phyloP scores from a whole-genome alignment of 2,113 vertebrate genomes.

The Hyperopisus bebe region DNA sequence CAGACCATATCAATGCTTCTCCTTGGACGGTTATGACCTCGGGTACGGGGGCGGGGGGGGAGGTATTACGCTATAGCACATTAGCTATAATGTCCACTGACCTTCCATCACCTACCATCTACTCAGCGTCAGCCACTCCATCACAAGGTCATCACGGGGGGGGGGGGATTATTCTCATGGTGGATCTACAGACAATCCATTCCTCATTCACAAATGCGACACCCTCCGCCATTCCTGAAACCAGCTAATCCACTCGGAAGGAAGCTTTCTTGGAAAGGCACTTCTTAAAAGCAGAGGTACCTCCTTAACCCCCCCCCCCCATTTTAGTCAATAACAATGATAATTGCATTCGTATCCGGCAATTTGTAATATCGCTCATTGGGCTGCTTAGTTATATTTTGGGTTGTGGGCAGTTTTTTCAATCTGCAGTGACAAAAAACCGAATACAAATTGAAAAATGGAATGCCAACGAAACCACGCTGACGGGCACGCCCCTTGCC shows the following conservation, averaged over 20 bases:
- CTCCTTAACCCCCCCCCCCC: neutral
- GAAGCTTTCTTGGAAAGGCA: neutral
- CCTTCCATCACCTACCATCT: neutral
- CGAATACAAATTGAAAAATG: neutral
- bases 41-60: neutral
- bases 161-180: neutral
- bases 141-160: neutral
- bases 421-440: neutral
- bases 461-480: neutral
- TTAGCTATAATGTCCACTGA: neutral
- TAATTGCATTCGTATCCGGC: neutral
- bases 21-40: neutral
- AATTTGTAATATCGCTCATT: neutral
- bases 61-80: neutral
- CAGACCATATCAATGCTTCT: neutral
- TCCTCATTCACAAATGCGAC: neutral
- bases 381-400: neutral
- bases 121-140: neutral
- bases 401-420: neutral
- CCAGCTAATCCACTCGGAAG: neutral
- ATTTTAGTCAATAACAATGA: neutral
- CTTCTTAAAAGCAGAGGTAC: neutral
- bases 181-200: neutral
- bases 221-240: neutral
- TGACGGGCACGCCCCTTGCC: neutral